phyloP scores from a whole-genome alignment of 2,113 vertebrate species.

The Phalacrocorax carbo region DNA sequence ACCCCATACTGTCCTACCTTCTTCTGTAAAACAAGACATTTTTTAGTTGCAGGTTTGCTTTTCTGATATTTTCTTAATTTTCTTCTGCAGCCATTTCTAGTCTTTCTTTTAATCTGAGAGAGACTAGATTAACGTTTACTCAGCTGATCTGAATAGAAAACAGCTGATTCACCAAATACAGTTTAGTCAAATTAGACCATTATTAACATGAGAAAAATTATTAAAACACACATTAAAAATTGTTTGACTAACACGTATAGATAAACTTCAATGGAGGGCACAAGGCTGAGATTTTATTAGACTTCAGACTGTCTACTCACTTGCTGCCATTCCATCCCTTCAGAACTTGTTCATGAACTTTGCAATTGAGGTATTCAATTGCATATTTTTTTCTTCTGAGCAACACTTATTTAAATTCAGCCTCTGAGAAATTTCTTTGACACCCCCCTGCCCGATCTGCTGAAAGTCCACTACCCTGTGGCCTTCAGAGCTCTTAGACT shows the following conservation, averaged over 20 bases:
- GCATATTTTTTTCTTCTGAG: not conserved
- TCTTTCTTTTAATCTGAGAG: not conserved
- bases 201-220: not conserved
- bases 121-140: not conserved
- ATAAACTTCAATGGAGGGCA: not conserved
- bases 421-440: not conserved
- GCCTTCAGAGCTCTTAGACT: not conserved
- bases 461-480: not conserved
- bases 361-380: not conserved
- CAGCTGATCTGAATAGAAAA: not conserved
- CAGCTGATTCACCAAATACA: not conserved
- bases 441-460: not conserved
- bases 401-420: not conserved
- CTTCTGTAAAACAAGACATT: not conserved
- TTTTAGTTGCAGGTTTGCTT: not conserved
- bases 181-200: not conserved
- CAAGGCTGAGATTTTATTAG: not conserved
- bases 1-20: not conserved
- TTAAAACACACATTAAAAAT: not conserved
- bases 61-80: not conserved
- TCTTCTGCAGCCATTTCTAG: not conserved
- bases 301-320: not conserved
- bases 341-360: not conserved
- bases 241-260: not conserved
- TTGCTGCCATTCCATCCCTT: not conserved